Evolutionary conservation across 2,797 vertebrate genomes (phyloP), one percentile per base, ranked within the genome.

Genomic region (Pseudopleuronectes americanus): DNA sequence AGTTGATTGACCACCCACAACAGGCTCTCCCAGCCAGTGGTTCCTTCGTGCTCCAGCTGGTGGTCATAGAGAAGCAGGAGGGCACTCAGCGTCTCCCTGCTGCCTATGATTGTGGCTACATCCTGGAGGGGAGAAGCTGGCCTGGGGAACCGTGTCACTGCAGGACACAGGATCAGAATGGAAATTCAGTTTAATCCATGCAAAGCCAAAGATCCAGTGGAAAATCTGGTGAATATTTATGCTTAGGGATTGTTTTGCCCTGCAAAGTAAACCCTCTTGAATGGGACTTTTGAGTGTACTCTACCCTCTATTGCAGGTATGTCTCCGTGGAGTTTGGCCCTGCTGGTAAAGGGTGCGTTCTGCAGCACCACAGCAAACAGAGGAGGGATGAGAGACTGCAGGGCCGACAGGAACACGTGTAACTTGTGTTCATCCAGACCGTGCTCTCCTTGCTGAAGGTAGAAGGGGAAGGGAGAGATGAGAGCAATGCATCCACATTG

Each of bases 1-100:
- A 99, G 91, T 16, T 99, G 98, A 91, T 99, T 99, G 90, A 99
- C 98, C 75, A 99, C 97, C 98, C 98, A 99, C 9, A 99, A 93
- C 70, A 99, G 91, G 75, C 96, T 97, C 36, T 98, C 97, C 98
- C 98, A 99, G 92, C 98, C 96, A 2, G 97, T 97, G 83, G 98
- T 99, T 55, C 98, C 98, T 90, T 99, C 97, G 0, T 98, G 96
- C 49, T 98, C 96, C 1, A 99, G 94, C 87, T 99, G 98, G 87
- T 99, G 88, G 85, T 99, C 97, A 9, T 98, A 99, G n/a, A 98
- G 96, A 1, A 96, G 92, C 41, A 99, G 87, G 4, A 99, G 89
- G 6, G 94, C 93, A 0, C 96, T 95, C 79, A 99, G 77, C 38
- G 96, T 96, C 60, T 98, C 97, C 0, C 97, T 95, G 84, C 97